Conservation (phyloP, 2,888 invertebrate genomes). For the Chrysolina americana region DNA sequence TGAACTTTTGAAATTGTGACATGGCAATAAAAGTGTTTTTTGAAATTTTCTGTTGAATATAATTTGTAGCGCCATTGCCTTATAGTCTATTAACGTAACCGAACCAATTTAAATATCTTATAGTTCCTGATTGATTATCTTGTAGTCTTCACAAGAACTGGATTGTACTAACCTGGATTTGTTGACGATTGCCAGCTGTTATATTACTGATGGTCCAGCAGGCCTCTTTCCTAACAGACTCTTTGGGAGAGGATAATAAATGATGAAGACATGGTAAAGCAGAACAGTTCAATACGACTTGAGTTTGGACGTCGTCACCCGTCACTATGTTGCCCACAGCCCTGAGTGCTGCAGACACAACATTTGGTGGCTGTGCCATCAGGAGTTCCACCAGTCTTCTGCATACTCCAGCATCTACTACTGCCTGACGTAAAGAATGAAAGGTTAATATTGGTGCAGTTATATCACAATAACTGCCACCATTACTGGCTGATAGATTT, state of each 20-base stretch:
- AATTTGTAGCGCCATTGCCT: no score
- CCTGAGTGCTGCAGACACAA: conserved; percentile 91
- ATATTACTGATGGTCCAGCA: conserved; percentile 98
- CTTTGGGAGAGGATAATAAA: conserved; percentile 83
- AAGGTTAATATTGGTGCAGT: background rate
- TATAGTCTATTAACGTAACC: no score
- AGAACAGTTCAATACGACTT: conserved; percentile 88
- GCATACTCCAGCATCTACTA: conserved; percentile 96
- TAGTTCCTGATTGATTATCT: background rate
- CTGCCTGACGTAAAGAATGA: conserved; percentile 74
- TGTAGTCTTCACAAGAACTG: background rate
- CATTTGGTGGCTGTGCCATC: conserved; percentile 87
- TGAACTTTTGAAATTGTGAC: no score
- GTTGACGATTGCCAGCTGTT: conserved; percentile 93
- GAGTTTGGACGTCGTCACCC: conserved; percentile 96
- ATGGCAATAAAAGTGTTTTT: no score
- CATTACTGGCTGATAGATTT: no score
- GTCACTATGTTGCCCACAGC: conserved; percentile 99
- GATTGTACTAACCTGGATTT: conserved; percentile 82
- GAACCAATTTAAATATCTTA: no score
- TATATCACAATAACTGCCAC: no score
- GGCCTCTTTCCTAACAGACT: conserved; percentile 93
- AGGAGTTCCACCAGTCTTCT: conserved; percentile 72
- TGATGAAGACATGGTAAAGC: conserved; percentile 88
- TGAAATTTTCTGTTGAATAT: no score